Evolutionary conservation across 2,113 vertebrate genomes (phyloP).

Genomic region (Etheostoma cragini): DNA sequence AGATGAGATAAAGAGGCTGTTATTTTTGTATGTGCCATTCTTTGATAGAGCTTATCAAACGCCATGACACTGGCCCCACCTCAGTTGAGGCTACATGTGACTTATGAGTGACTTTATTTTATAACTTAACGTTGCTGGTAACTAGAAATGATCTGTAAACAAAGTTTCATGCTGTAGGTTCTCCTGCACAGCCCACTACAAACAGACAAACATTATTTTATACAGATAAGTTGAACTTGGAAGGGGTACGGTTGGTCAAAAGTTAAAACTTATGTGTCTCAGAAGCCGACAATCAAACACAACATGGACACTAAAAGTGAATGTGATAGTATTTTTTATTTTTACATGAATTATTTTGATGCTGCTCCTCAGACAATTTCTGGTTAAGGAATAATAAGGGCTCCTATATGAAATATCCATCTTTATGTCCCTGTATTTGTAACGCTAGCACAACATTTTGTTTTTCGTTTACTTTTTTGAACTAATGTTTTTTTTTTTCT

Average conservation of each 20-base stretch:
- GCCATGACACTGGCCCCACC: constrained; percentile 22
- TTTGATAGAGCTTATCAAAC: constrained; percentile 22
- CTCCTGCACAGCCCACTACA: constrained; percentile 61
- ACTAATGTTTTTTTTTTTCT: constrained; percentile 3
- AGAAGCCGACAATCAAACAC: constrained; percentile 80
- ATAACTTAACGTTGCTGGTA: constrained; percentile 25
- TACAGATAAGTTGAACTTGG: constrained; percentile 22
- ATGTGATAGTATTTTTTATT: constrained; percentile 73
- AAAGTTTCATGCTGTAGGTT: constrained; percentile 47
- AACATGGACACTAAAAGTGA: constrained; percentile 64
- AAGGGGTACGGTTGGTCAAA: constrained; percentile 48
- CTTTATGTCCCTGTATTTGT: constrained; percentile 46
- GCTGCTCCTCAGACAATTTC: constrained; percentile 73
- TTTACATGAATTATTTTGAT: constrained; percentile 70
- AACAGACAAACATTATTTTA: constrained; percentile 50
- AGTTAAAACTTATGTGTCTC: constrained; percentile 50
- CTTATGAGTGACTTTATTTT: constrained; percentile 47
- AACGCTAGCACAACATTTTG: constrained; percentile 33
- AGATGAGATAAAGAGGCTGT: constrained; percentile 43
- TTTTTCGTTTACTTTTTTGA: constrained; percentile 37
- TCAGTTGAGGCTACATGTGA: constrained; percentile 49
- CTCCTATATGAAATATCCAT: constrained; percentile 62
- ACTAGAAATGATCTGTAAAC: constrained; percentile 30
- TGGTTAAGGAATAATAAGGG: constrained; percentile 78
- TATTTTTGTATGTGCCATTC: constrained; percentile 67